Evolutionary conservation across 2,888 invertebrate genomes (phyloP).

Genomic region (Thalpophila matura): DNA sequence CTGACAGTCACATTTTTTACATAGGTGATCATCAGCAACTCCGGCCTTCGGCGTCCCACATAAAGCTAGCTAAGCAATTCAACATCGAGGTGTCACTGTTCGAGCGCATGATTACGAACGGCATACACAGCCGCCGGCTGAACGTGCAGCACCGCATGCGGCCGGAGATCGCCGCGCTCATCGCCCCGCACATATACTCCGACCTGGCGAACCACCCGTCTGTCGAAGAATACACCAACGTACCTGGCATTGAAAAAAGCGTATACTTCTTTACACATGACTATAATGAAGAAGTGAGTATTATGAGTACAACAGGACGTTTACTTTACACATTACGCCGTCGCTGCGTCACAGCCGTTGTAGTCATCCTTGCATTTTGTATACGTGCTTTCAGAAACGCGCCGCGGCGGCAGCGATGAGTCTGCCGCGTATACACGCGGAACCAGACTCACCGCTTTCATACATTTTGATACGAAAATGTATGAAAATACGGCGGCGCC

Average conservation of each 20-base stretch:
- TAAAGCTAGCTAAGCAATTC: slow-evolving; percentile 92
- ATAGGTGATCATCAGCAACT: slow-evolving; percentile 96
- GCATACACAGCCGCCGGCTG: slow-evolving; percentile 91
- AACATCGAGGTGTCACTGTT: slow-evolving; percentile 95
- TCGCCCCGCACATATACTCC: slow-evolving; percentile 93
- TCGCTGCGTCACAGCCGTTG: no score
- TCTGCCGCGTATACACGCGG: no score
- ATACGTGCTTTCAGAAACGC: no score
- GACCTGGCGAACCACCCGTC: slow-evolving; percentile 91
- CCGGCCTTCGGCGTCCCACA: slow-evolving; percentile 93
- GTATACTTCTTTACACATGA: slow-evolving; percentile 93
- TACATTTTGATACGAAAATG: no score
- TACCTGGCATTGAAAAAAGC: slow-evolving; percentile 91
- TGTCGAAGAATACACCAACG: slow-evolving; percentile 90
- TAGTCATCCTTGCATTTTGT: no score
- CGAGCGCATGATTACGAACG: slow-evolving; percentile 94
- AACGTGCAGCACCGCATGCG: slow-evolving; percentile 95
- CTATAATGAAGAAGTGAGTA: slow-evolving; percentile 88
- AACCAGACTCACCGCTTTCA: no score
- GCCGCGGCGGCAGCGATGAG: no score
- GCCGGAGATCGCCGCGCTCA: slow-evolving; percentile 88
- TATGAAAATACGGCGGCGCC: no score
- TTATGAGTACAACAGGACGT: not conserved
- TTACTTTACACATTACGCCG: no score
- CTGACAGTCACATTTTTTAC: slow-evolving; percentile 39